phyloP scores from a whole-genome alignment of 2,797 vertebrate species.

The Neosilurus mollespiculum region DNA sequence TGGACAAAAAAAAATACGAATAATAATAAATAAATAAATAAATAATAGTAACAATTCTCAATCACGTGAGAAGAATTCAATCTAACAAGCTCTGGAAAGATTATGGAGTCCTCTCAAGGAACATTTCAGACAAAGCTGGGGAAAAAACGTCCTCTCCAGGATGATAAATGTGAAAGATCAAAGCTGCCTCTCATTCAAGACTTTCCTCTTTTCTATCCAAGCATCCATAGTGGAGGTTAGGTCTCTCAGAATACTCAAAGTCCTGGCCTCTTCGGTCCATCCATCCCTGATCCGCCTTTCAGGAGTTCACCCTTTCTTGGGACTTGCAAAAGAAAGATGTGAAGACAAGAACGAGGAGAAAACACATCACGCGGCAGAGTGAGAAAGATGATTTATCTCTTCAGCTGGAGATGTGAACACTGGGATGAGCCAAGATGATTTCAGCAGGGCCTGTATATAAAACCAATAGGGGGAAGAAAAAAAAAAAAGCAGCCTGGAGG shows the following conservation, averaged over 20 bases:
- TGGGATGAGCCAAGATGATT: slow-evolving; percentile 61
- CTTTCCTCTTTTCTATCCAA: neutral
- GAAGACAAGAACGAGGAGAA: slow-evolving; percentile 8
- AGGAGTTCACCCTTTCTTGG: slow-evolving; percentile 41
- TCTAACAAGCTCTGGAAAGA: slow-evolving; percentile 9
- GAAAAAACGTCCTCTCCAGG: neutral
- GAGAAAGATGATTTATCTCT: slow-evolving; percentile 68
- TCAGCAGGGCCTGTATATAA: slow-evolving; percentile 56
- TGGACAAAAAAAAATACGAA: neutral
- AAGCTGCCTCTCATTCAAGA: neutral
- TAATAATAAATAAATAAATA: neutral
- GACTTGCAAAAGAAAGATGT: slow-evolving; percentile 46
- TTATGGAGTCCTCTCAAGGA: slow-evolving; percentile 58
- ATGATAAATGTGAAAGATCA: neutral
- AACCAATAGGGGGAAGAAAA: neutral
- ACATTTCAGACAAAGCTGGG: neutral
- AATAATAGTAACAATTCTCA: neutral
- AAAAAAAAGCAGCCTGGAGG: slow-evolving; percentile 63
- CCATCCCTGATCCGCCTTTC: slow-evolving; percentile 23
- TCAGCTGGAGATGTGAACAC: slow-evolving; percentile 60
- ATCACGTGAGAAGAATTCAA: neutral
- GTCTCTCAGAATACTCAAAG: slow-evolving; percentile 39
- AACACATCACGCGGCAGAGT: slow-evolving; percentile 37
- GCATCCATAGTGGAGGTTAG: neutral
- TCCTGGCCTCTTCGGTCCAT: slow-evolving; percentile 16